Evolutionary conservation across 2,113 vertebrate species (phyloP).

Genomic region (Platichthys stellatus): DNA sequence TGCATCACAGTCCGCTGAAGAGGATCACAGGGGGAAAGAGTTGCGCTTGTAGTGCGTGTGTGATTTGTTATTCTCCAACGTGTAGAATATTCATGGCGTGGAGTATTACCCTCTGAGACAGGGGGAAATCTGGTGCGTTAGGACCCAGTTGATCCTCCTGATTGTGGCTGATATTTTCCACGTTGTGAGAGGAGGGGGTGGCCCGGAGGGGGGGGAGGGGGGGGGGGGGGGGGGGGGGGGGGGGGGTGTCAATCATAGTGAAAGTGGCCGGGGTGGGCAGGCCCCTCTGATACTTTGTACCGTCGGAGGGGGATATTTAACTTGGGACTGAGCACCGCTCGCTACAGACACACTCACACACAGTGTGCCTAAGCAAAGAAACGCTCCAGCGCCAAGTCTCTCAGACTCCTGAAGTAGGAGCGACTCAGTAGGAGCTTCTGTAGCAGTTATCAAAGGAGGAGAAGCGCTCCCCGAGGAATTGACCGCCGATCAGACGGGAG

Average conservation of each 20-base stretch:
- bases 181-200: slow-evolving; percentile 69
- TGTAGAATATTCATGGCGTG: slow-evolving; percentile 1
- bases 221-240: slow-evolving; percentile 57
- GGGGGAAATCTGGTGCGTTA: slow-evolving; percentile 66
- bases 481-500: slow-evolving; percentile 49
- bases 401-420: slow-evolving; percentile 75
- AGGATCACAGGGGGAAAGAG: slow-evolving; percentile 1
- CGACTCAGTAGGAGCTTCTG: slow-evolving; percentile 75
- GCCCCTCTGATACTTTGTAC: slow-evolving; percentile 84
- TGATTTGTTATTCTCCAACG: not conserved
- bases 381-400: slow-evolving; percentile 74
- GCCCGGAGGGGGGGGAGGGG: slow-evolving; percentile 70
- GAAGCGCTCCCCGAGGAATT: slow-evolving; percentile 69
- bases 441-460: slow-evolving; percentile 63
- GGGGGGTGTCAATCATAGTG: slow-evolving; percentile 86
- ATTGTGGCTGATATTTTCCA: slow-evolving; percentile 82
- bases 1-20: slow-evolving; percentile 26
- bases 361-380: slow-evolving; percentile 81
- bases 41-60: not conserved
- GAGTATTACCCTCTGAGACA: slow-evolving; percentile 21
- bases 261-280: slow-evolving; percentile 88
- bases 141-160: slow-evolving; percentile 77
- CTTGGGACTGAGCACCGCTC: slow-evolving; percentile 84
- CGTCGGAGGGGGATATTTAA: slow-evolving; percentile 90
- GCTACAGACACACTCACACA: slow-evolving; percentile 82